Evolutionary conservation across 2,113 vertebrate species (phyloP), one percentile per base, ranked within the genome.

Genomic region (Bufo gargarizans): DNA sequence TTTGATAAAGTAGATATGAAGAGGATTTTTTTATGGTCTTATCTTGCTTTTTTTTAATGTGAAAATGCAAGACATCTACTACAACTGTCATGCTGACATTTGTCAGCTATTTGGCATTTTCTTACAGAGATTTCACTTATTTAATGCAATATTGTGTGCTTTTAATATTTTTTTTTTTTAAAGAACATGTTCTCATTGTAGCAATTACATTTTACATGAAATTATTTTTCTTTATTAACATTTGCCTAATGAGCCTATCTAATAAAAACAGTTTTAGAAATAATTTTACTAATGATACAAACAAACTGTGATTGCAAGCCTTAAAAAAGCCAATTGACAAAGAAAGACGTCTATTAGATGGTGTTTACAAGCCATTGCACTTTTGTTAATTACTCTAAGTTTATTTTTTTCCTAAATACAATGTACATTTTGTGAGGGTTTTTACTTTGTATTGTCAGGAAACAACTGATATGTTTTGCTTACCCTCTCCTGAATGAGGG

Each of bases 61-160:
- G 33, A 81, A 22, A 59, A 45, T 81, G 33, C 14, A 82, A 82
- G 16, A 82, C 14, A 63, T 63, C 20, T 61, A 11, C 16, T 17
- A 49, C 7, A 61, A 63, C 59, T 61, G 56, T 20, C 45, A 58
- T n/a, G 49, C 3, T 63, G 19, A 50, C 13, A 47, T 82, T 83
- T 67, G 61, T 67, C 20, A 65, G 80, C 77, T n/a, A 53, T 78
- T 56, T 78, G 77, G 50, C 81, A 67, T 50, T 50, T 83, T 14
- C 17, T 61, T 67, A 11, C 19, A 22, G 11, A 50, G 61, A 83
- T 67, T 67, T 83, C 16, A 14, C 12, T 50, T 63, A 43, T 49
- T 58, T 47, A 5, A 17, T 65, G 45, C 1, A 47, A 65, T 53
- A 14, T 7, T 63, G 79, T 4, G 20, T 83, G 61, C 4, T 83